Base-by-base conservation (phyloP, 2,888 invertebrate species). In the Conus canariensis region DNA sequence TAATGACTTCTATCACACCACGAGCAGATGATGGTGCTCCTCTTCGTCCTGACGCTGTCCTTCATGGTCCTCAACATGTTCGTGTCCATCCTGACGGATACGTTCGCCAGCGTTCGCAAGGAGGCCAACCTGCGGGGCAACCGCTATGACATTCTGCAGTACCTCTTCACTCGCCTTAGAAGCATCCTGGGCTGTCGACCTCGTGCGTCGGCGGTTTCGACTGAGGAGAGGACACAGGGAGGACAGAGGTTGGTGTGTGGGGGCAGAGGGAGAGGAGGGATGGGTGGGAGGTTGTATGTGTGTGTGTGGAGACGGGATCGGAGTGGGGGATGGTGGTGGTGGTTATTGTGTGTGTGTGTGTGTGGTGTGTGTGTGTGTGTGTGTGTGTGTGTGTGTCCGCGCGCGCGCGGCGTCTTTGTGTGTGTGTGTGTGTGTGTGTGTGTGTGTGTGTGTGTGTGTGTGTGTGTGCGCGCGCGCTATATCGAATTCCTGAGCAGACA, bases 31-130 rank as follows among this genome's bases (percentile, higher is more conserved):
- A 94, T 95, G 90, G 94, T 96, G 90, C 95, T 96, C 93, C 89
- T 95, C 90, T 96, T 94, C 90, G 95, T 95, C 87, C 90, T 96
- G 19, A 93, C 94, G 86, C 94, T 96, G 90, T 95, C 95, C 82
- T 96, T 95, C 92, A 95, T 96, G 91, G 93, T 96, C 67, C 94
- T 96, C 90, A 96, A 96, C 93, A 96, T 96, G 96, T 95, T 96
- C 93, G 92, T 96, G 74, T 95, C 96, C 70, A 96, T 96, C 92
- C 94, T 96, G 30, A 95, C 95, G 90, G 96, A 96, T 89, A 94
- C 95, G 4, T 96, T 96, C 93, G 91, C 95, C 19, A 91, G 91
- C 7, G 96, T 96, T 25, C 92, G 95, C 16, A 93, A 92, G 45
- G 95, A 96, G 91, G 91, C 94, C 88, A 92, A 90, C 67, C 94